Percentiles rank a stretch among this genome's conserved stretches.
Conservation (phyloP, 2,113 vertebrate genomes). For the Phainopepla nitens region DNA sequence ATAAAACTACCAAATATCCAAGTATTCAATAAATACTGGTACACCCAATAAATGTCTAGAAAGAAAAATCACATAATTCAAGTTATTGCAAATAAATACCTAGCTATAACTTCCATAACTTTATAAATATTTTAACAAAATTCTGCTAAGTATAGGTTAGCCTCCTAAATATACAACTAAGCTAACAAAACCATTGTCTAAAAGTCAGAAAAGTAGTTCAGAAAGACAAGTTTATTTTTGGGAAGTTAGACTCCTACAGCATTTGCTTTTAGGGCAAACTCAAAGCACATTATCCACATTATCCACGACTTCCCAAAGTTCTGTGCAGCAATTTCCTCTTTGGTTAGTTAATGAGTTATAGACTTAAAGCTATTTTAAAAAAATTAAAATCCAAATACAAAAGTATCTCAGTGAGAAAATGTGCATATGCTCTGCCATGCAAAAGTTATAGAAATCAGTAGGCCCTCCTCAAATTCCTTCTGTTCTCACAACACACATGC, state of each 20-base stretch:
- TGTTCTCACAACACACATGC: not conserved
- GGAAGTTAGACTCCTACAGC: not conserved
- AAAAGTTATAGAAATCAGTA: not conserved
- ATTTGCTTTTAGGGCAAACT: not conserved
- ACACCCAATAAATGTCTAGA: not conserved
- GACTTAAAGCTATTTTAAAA: not conserved
- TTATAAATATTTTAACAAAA: conserved; percentile 48
- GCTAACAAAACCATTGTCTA: not conserved
- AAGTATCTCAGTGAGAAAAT: not conserved
- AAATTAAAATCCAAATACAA: not conserved
- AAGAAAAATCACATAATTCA: not conserved
- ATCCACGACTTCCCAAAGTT: not conserved
- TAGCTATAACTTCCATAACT: not conserved
- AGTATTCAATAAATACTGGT: conserved; percentile 41
- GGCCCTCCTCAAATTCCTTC: not conserved
- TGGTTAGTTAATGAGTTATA: not conserved
- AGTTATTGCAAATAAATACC: conserved; percentile 58
- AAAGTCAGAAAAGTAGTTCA: not conserved
- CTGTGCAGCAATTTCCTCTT: not conserved
- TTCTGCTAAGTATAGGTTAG: not conserved
- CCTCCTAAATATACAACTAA: not conserved
- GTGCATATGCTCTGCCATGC: not conserved
- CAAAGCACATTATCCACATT: not conserved
- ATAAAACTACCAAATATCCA: conserved; percentile 24
- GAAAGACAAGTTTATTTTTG: not conserved